These are phyloP conservation scores for Chelon auratus DNA, from an alignment of 2,797 vertebrate genomes.

Conservation along the genomic window DNA sequence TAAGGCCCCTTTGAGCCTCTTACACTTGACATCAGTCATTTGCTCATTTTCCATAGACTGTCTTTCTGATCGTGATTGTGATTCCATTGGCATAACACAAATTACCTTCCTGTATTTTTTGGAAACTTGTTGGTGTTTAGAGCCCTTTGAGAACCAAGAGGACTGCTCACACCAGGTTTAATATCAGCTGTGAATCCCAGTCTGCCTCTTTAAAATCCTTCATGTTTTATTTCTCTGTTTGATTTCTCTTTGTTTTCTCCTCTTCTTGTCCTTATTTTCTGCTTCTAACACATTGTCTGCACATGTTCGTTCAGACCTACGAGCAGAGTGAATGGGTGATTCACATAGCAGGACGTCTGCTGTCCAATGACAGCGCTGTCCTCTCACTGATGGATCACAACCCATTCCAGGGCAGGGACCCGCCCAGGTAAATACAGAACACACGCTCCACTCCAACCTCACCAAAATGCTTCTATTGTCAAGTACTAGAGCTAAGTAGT, in stretches of 20 bases:
- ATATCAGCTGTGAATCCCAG: background rate
- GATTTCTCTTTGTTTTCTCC: background rate
- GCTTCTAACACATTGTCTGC: background rate
- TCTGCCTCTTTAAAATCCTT: background rate
- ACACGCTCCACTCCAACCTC: background rate
- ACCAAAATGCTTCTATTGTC: background rate
- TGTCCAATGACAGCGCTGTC: slow-evolving; percentile 88
- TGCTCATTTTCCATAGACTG: background rate
- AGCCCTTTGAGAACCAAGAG: too few species aligned
- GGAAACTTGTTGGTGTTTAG: too few species aligned
- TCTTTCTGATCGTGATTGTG: too few species aligned
- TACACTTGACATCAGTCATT: too few species aligned
- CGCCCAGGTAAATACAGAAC: slow-evolving; percentile 86
- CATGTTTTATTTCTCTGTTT: background rate
- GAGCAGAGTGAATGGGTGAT: slow-evolving; percentile 97
- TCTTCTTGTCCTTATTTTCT: background rate
- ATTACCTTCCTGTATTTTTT: too few species aligned
- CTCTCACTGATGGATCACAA: slow-evolving; percentile 89
- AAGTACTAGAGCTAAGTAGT: background rate
- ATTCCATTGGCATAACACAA: too few species aligned
- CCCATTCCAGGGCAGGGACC: slow-evolving; percentile 85
- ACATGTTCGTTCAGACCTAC: slow-evolving; percentile 86
- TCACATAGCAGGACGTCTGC: slow-evolving; percentile 92
- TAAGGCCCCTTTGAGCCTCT: background rate
- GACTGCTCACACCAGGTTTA: too few species aligned